Conservation (phyloP, 2,888 invertebrate species). For the Spialia ferax region DNA sequence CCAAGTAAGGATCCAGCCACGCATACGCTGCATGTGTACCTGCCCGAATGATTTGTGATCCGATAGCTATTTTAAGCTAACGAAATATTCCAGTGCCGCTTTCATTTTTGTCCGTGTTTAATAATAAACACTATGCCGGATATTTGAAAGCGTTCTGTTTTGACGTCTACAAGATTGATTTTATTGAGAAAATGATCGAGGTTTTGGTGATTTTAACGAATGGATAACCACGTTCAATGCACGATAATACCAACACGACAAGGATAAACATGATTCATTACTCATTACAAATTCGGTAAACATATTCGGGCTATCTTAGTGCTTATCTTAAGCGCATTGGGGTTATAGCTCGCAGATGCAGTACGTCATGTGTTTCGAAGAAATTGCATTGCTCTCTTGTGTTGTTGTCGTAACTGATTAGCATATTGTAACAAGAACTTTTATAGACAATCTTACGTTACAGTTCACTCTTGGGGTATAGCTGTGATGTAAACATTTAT, state of each 20-base stretch:
- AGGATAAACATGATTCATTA: slow-evolving; percentile 37
- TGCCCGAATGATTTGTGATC: slow-evolving; percentile 72
- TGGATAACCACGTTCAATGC: slow-evolving; percentile 16
- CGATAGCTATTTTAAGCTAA: slow-evolving; percentile 80
- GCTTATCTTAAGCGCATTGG: slow-evolving; percentile 39
- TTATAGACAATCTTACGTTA: neutral
- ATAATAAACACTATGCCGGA: slow-evolving; percentile 74
- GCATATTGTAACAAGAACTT: neutral
- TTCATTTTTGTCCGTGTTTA: slow-evolving; percentile 73
- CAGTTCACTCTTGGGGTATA: neutral
- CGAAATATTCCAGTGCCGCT: slow-evolving; percentile 73
- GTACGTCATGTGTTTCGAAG: slow-evolving; percentile 37
- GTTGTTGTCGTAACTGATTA: slow-evolving; percentile 26
- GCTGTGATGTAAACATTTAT: neutral
- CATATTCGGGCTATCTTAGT: slow-evolving; percentile 39
- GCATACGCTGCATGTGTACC: slow-evolving; percentile 57
- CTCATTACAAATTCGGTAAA: slow-evolving; percentile 39
- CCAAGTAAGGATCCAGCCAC: slow-evolving; percentile 47
- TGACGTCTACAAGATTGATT: slow-evolving; percentile 70
- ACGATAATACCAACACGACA: slow-evolving; percentile 28
- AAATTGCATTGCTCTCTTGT: slow-evolving; percentile 35
- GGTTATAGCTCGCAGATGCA: slow-evolving; percentile 35
- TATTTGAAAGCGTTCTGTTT: slow-evolving; percentile 69
- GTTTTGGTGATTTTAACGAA: slow-evolving; percentile 32
- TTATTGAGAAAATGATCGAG: slow-evolving; percentile 59